Percentiles rank a stretch among this genome's conserved stretches.
phyloP scores from a whole-genome alignment of 2,797 vertebrate genomes.

The Aselliscus stoliczkanus region DNA sequence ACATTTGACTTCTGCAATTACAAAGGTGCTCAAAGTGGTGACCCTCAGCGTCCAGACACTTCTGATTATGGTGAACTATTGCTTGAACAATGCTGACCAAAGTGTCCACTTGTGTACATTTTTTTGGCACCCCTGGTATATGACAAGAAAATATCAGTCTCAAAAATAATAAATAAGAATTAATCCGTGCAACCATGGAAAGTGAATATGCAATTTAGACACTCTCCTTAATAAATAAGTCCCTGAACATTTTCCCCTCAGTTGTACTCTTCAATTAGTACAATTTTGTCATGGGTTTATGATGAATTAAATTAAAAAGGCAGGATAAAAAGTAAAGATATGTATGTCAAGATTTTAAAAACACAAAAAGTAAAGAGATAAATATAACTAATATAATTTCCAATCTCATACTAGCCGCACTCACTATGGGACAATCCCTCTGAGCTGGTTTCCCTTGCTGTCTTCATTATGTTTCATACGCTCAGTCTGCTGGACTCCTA shows the following conservation, averaged over 20 bases:
- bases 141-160: background rate
- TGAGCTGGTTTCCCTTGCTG: background rate
- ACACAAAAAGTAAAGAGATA: background rate
- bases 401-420: background rate
- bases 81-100: too few relatives aligned
- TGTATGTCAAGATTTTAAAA: background rate
- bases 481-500: background rate
- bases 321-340: background rate
- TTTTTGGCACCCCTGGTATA: background rate
- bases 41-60: too few relatives aligned
- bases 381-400: background rate
- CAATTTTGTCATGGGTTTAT: background rate
- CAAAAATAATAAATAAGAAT: background rate
- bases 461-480: background rate
- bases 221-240: background rate
- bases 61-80: too few relatives aligned
- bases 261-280: background rate
- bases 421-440: background rate
- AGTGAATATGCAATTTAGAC: background rate
- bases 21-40: too few relatives aligned
- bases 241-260: background rate
- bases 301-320: background rate
- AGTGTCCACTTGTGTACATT: too few relatives aligned
- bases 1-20: too few relatives aligned
- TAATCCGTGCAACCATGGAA: background rate